phyloP scores from a whole-genome alignment of 2,113 vertebrate species.

The Ceyx melanurus region DNA sequence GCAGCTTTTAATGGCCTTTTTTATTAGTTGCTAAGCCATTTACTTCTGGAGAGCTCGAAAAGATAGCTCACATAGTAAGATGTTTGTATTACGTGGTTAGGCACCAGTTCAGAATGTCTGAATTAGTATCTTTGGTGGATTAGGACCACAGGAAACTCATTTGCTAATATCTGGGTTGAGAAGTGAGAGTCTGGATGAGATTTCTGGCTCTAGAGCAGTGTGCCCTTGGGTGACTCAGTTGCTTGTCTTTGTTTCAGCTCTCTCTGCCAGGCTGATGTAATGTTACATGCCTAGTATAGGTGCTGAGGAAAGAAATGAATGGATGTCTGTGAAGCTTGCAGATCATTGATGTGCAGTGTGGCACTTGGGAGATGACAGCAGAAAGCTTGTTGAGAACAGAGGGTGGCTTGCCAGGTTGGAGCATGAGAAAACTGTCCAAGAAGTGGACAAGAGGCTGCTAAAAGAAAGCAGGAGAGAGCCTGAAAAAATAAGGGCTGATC shows the following conservation, averaged over 20 bases:
- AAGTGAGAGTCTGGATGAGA: not conserved
- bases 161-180: not conserved
- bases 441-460: not conserved
- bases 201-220: not conserved
- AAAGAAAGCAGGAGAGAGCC: not conserved
- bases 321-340: not conserved
- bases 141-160: not conserved
- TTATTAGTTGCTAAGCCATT: conserved; percentile 7
- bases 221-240: conserved; percentile 35
- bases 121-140: not conserved
- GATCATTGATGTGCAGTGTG: accelerated
- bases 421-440: not conserved
- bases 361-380: not conserved
- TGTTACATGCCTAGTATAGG: conserved; percentile 15
- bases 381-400: not conserved
- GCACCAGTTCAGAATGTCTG: not conserved
- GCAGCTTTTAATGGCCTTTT: not conserved
- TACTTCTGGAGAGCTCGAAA: not conserved
- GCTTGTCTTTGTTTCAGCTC: not conserved
- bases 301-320: conserved; percentile 13
- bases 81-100: not conserved
- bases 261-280: conserved; percentile 21
- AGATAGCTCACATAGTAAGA: not conserved
- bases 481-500: not conserved
- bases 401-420: not conserved